Evolutionary conservation across 1,140 invertebrate species (phyloP), one percentile per base, ranked within the genome.

Genomic region (Coelopa frigida): DNA sequence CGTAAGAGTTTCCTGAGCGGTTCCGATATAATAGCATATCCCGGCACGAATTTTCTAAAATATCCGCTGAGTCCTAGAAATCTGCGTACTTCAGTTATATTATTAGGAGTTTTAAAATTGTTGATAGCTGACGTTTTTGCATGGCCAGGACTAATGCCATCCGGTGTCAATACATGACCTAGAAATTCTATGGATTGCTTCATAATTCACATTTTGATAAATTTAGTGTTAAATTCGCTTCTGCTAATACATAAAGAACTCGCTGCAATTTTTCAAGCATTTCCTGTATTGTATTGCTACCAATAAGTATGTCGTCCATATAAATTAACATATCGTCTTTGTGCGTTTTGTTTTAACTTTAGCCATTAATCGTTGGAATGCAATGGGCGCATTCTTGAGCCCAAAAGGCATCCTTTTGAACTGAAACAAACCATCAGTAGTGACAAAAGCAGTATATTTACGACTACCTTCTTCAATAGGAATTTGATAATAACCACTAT

Each of bases 381-480:
- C 56, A 2, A 49, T 18, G 1, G 54, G 53, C 0, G 55, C 55
- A 48, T 62, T 68, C 29, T 51, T 50, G 1, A 69, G 42, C 3
- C 68, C 62, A 40, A 68, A 69, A 0, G 64, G 66, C 41, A 65
- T 61, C 68, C 57, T 71, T 75, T 79, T 81, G 45, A 61, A 62
- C 3, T 73, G 72, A 48, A 73, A 77, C 23, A 64, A 60, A 3
- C 44, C 55, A 44, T 71, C 70, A 0, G 59, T 58, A 0, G 68
- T 73, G 2, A 72, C 62, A 43, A 72, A 71, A 0, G 59, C 70
- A 2, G 68, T 70, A 32, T 29, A 47, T 31, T 60, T 46, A 43
- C 50, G 27, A 26, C 53, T 58, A 3, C 50, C 33, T 32, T 17
- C 2, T 1, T 43, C 50, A 4, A 61, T 32, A 22, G 38, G 36